Evolutionary conservation across 1,140 invertebrate genomes (phyloP), one percentile per base, ranked within the genome.

Genomic region (Polypedilum vanderplanki): DNA sequence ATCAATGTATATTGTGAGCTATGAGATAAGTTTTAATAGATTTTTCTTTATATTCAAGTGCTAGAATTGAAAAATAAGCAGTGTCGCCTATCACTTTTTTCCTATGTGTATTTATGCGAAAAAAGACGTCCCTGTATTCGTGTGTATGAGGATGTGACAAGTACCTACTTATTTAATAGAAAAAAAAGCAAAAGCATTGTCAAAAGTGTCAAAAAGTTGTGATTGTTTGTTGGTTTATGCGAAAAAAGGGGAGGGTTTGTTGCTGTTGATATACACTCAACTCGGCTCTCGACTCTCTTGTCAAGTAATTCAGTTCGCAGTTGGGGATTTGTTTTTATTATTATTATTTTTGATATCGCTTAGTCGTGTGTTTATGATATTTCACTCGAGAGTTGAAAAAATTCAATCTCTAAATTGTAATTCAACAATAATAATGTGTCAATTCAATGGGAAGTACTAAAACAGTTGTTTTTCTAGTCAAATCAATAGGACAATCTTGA

Each of bases 91-190:
- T 57, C n/a, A n/a, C n/a, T 57, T 12, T 15, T 15, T 15, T 3
- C n/a, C 10, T 57, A 33, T 33, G 24, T 12, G 46, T 46, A 46
- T 57, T 33, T 33, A 33, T 33, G 24, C 24, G 24, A 33, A 33
- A 33, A n/a, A 12, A 57, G 46, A 57, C 46, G 12, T 57, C 46
- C 46, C 46, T 57, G 46, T 3, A 33, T 33, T 33, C 24, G 24
- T 33, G 24, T 33, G 24, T 57, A n/a, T 57, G 46, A 57, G 12
- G n/a, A 57, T 57, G 46, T 57, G 20, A 70, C 65, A 70, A 70
- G 65, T 70, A 70, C 65, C 65, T 70, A 70, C 65, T 70, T 70
- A 70, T 70, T 70, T 70, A 70, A 70, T 70, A 70, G 65, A 70
- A 70, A 70, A n/a, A 70, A 57, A 57, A 57, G n/a, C 46, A 57